Percentiles rank a stretch among this genome's conserved stretches.
These are phyloP conservation scores for Xenotilapia leptura DNA, from an alignment of 2,113 vertebrate genomes.

Conservation along the genomic window DNA sequence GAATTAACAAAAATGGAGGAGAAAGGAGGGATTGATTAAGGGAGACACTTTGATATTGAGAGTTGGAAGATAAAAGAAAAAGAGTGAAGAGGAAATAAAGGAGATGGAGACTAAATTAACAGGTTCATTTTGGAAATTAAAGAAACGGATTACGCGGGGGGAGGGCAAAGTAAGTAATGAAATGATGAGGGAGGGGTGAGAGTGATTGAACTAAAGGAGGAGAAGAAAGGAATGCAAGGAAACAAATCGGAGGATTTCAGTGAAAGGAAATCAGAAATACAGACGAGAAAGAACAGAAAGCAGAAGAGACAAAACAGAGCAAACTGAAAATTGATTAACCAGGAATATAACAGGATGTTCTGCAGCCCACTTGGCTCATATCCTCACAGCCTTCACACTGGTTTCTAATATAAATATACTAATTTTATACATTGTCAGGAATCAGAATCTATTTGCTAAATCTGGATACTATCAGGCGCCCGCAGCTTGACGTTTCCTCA, in stretches of 20 bases:
- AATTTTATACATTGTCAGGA: background rate
- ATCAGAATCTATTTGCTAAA: background rate
- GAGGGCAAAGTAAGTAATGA: background rate
- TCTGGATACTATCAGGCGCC: background rate
- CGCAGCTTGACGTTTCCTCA: background rate
- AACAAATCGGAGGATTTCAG: background rate
- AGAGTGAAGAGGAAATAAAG: background rate
- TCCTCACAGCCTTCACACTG: background rate
- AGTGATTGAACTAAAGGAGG: background rate
- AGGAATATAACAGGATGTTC: background rate
- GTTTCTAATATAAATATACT: background rate
- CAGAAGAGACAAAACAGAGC: background rate
- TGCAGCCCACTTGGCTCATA: background rate
- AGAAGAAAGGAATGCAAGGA: background rate
- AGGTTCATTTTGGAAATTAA: background rate
- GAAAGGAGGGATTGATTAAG: no score
- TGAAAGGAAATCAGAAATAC: background rate
- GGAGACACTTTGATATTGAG: fast-evolving
- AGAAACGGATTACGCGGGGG: fast-evolving
- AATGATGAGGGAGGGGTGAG: background rate
- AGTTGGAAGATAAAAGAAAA: background rate
- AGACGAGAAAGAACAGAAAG: background rate
- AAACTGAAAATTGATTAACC: background rate
- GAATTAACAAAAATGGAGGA: background rate
- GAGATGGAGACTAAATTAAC: background rate